A percentile compares a stretch with the other conserved stretches of the same genome.
Evolutionary conservation across 2,888 invertebrate genomes (phyloP).

Genomic region (Zhuqinia jingwanae): DNA sequence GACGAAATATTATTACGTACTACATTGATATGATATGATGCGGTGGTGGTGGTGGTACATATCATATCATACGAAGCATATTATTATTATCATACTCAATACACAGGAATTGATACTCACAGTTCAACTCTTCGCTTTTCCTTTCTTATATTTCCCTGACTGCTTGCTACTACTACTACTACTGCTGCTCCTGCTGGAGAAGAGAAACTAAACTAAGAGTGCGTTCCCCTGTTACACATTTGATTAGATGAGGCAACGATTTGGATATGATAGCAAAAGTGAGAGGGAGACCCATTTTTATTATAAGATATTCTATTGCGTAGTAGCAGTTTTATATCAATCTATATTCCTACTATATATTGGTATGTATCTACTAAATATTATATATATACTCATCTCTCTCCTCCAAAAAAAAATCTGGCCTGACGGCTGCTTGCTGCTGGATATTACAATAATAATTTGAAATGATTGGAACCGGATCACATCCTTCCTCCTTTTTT

Average conservation of each 20-base stretch:
- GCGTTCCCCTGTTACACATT: slow-evolving; percentile 70
- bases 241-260: slow-evolving; percentile 63
- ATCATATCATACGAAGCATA: slow-evolving; percentile 49
- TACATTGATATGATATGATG: slow-evolving; percentile 22
- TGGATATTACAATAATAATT: slow-evolving; percentile 63
- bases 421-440: slow-evolving; percentile 10
- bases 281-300: slow-evolving; percentile 16
- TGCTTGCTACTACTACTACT: too few relatives aligned
- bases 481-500: slow-evolving; percentile 65
- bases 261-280: slow-evolving; percentile 31
- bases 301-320: too few relatives aligned
- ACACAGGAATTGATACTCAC: slow-evolving; percentile 45
- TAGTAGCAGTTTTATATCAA: too few relatives aligned
- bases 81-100: slow-evolving; percentile 51
- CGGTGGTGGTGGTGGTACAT: slow-evolving; percentile 27
- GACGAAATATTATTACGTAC: slow-evolving; percentile 24
- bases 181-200: too few relatives aligned
- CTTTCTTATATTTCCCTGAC: background rate
- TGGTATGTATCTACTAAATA: too few relatives aligned
- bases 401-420: too few relatives aligned
- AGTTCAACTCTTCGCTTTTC: slow-evolving; percentile 47
- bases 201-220: too few relatives aligned
- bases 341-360: too few relatives aligned
- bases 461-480: slow-evolving; percentile 70
- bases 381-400: too few relatives aligned